Evolutionary conservation across 2,113 vertebrate genomes (phyloP).

Genomic region (Nibea coibor): DNA sequence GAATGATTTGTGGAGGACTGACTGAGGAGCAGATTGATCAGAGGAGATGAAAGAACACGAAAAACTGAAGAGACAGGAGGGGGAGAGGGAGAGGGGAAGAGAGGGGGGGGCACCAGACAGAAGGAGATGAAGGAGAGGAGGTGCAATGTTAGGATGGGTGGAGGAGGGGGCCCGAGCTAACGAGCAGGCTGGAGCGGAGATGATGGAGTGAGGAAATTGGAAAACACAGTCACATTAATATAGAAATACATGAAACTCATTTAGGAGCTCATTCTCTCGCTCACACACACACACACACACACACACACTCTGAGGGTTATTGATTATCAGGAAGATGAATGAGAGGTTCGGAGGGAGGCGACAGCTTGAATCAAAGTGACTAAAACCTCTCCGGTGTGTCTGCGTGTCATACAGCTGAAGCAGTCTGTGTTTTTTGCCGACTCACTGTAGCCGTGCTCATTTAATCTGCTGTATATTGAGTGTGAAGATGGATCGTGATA

Average conservation of each 20-base stretch:
- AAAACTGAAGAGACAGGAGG: constrained; percentile 48
- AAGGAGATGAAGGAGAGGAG: constrained; percentile 41
- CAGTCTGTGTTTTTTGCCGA: background rate
- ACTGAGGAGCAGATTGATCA: constrained; percentile 44
- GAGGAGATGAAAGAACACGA: constrained; percentile 48
- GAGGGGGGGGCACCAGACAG: constrained; percentile 11
- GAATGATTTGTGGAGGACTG: background rate
- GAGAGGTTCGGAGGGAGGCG: background rate
- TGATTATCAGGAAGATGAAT: constrained; percentile 9
- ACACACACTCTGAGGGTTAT: constrained; percentile 3
- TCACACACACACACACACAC: too few relatives aligned
- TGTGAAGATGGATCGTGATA: background rate
- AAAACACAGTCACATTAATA: background rate
- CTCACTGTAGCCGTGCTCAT: constrained; percentile 1
- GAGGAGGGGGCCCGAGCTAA: background rate
- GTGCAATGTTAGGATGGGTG: background rate
- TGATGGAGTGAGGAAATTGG: background rate
- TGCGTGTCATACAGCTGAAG: background rate
- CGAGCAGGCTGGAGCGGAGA: constrained; percentile 12
- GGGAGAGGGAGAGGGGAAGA: background rate
- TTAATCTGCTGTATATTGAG: background rate
- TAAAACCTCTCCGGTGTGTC: background rate
- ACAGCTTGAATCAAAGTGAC: constrained; percentile 22
- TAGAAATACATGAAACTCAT: background rate
- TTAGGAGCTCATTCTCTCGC: background rate